Base-by-base conservation (phyloP, 2,888 invertebrate species). In the Heteromurus nitidus region DNA sequence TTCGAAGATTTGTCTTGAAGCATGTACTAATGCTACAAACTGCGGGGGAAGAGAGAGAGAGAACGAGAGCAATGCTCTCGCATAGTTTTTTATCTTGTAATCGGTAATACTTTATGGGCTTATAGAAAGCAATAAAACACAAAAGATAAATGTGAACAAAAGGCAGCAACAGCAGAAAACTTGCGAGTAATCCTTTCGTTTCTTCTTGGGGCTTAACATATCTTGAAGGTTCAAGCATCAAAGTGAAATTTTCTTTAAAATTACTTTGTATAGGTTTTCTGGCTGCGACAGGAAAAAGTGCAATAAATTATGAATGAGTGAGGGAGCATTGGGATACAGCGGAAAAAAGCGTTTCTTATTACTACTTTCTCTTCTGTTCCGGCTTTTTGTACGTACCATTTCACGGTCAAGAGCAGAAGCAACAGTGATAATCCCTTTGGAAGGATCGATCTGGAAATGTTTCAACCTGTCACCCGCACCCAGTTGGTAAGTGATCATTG, bases 331-430 rank as follows among this genome's bases (percentile, higher is more conserved):
- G 5, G 5, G 3, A 24, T 55, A 28, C 58, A 3, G 16, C 9
- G 28, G 36, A 26, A 65, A 44, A 36, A 65, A 65, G 18, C 58
- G 3, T n/a, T n/a, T n/a, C n/a, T n/a, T n/a, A n/a, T n/a, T n/a
- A n/a, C 42, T 58, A 20, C n/a, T 58, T 1, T 26, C 2, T n/a
- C n/a, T n/a, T n/a, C n/a, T n/a, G n/a, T 44, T n/a, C n/a, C n/a
- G n/a, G n/a, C n/a, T n/a, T n/a, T n/a, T 62, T 53, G n/a, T n/a
- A n/a, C 93, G 91, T 88, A 93, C 92, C 67, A 93, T 90, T 92
- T 98, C 98, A 85, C 98, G 92, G 90, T 98, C 97, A 60, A 98
- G 91, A 55, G 91, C 90, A 47, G 93, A 92, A 9, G 92, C 92
- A 0, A 97, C 93, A 2, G 93, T 92, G 65, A 98, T 91, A 88